A percentile compares a stretch with the other conserved stretches of the same genome.
Evolutionary conservation across 2,797 vertebrate species (phyloP).

Genomic region (Lutjanus campechanus): DNA sequence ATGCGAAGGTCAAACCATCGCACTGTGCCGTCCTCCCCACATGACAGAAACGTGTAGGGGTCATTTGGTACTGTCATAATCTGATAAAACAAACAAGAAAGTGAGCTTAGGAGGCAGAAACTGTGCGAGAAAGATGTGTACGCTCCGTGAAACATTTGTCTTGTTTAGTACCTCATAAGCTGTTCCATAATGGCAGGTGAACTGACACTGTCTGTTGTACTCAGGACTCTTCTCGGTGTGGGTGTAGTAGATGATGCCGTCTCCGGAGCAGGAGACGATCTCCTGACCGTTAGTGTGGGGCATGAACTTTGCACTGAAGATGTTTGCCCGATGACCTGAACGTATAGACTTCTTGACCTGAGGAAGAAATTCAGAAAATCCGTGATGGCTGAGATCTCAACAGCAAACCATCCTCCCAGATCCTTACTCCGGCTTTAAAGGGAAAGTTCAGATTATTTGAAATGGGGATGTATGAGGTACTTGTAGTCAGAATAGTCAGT

Average conservation of each 20-base stretch:
- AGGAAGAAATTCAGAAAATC: slow-evolving; percentile 25
- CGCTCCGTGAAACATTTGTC: background rate
- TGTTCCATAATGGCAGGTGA: slow-evolving; percentile 98
- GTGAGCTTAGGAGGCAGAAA: background rate
- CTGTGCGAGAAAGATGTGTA: fast-evolving
- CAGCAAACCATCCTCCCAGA: background rate
- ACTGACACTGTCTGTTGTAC: slow-evolving; percentile 96
- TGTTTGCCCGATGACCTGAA: slow-evolving; percentile 97
- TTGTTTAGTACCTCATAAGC: slow-evolving; percentile 93
- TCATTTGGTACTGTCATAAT: slow-evolving; percentile 99
- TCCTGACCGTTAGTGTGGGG: slow-evolving; percentile 97
- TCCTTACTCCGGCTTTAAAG: background rate
- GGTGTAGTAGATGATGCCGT: slow-evolving; percentile 98
- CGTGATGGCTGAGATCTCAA: background rate
- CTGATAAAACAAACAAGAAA: slow-evolving; percentile 70
- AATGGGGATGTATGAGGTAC: too few relatives aligned
- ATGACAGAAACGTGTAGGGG: slow-evolving; percentile 97
- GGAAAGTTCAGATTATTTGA: too few relatives aligned
- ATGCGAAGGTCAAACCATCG: slow-evolving; percentile 97
- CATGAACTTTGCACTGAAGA: slow-evolving; percentile 99
- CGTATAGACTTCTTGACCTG: slow-evolving; percentile 97
- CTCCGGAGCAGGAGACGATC: slow-evolving; percentile 98
- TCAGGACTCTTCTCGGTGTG: slow-evolving; percentile 95
- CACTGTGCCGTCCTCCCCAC: slow-evolving; percentile 98
- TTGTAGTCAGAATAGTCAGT: too few relatives aligned